These are phyloP conservation scores for Villa cingulata DNA, from an alignment of 2,888 invertebrate species.

Conservation along the genomic window DNA sequence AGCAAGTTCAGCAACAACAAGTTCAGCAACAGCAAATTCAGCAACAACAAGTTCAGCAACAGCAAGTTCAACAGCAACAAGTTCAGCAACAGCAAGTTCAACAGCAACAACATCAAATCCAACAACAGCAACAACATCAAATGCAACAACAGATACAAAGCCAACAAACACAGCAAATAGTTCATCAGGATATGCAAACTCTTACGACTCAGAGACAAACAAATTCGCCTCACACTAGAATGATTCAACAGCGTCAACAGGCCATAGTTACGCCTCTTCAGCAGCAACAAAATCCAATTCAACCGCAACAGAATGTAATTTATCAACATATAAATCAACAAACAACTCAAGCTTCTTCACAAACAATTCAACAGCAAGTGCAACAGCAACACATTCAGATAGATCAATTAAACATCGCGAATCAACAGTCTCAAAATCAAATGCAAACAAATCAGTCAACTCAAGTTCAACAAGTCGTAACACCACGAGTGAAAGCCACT, in stretches of 20 bases:
- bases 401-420: constrained; percentile 7
- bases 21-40: constrained; percentile 9
- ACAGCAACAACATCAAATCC: constrained; percentile 5
- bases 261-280: not conserved
- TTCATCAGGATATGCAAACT: not conserved
- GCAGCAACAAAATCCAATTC: constrained; percentile 14
- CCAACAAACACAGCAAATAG: not conserved
- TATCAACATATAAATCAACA: constrained; percentile 8
- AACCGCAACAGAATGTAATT: constrained; percentile 12
- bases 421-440: constrained; percentile 2
- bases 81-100: constrained; percentile 9
- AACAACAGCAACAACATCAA: no score
- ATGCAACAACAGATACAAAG: constrained; percentile 17
- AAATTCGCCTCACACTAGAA: not conserved
- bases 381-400: constrained; percentile 13
- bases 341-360: constrained; percentile 12
- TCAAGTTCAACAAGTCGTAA: constrained; percentile 7
- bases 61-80: constrained; percentile 22
- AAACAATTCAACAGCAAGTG: constrained; percentile 12
- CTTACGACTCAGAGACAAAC: not conserved
- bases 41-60: constrained; percentile 4
- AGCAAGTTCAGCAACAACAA: constrained; percentile 24
- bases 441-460: constrained; percentile 10
- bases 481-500: not conserved
- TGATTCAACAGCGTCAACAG: constrained; percentile 14